Conservation (phyloP, 2,797 vertebrate genomes). For the Oryzias dopingdopingensis region DNA sequence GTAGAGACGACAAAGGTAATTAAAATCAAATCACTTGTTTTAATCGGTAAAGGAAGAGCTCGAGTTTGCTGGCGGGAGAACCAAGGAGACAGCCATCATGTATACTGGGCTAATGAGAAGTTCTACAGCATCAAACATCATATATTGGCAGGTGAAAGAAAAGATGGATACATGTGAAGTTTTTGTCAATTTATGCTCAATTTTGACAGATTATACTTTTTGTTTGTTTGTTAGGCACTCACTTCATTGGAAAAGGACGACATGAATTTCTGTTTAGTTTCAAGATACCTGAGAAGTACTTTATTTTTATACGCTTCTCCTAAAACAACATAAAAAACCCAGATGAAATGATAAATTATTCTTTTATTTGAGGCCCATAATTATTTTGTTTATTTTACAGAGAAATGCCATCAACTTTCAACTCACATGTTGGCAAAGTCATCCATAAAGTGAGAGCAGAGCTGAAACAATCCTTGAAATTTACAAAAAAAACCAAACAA, state of each 20-base stretch:
- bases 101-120: slow-evolving; percentile 58
- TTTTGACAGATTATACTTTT: neutral
- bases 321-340: too few species aligned
- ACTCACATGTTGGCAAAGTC: slow-evolving; percentile 46
- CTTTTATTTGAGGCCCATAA: rapidly evolving
- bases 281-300: slow-evolving; percentile 65
- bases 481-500: slow-evolving; percentile 39
- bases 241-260: slow-evolving; percentile 54
- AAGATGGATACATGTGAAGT: slow-evolving; percentile 55
- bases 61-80: slow-evolving; percentile 59
- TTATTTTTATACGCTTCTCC: neutral
- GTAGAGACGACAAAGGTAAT: slow-evolving; percentile 59
- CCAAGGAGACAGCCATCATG: neutral
- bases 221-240: slow-evolving; percentile 34
- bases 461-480: slow-evolving; percentile 60
- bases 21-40: slow-evolving; percentile 46
- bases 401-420: slow-evolving; percentile 68
- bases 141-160: slow-evolving; percentile 53
- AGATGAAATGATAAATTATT: neutral
- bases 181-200: neutral
- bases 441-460: slow-evolving; percentile 65
- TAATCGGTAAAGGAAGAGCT: slow-evolving; percentile 61
- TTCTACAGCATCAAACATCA: slow-evolving; percentile 62
- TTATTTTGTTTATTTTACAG: slow-evolving; percentile 33
- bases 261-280: slow-evolving; percentile 69